A percentile compares a stretch with the other conserved stretches of the same genome.
These are phyloP conservation scores for Dromas ardeola DNA, from an alignment of 2,113 vertebrate genomes.

Conservation along the genomic window DNA sequence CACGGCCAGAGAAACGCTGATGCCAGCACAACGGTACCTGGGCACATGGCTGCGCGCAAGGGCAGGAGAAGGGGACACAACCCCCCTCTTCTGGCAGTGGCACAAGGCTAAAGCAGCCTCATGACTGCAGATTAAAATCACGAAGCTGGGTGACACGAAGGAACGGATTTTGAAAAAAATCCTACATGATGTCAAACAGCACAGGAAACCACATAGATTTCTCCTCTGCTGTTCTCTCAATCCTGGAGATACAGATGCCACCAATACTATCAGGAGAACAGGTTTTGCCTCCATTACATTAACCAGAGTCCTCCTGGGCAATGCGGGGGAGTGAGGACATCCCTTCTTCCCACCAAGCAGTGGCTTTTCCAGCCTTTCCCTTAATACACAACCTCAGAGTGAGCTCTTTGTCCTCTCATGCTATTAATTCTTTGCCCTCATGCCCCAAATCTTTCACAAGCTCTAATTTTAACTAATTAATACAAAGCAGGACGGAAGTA, in stretches of 20 bases:
- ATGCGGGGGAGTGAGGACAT: accelerated
- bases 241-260: not conserved
- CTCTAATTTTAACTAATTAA: not conserved
- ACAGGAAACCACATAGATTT: not conserved
- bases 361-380: not conserved
- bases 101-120: not conserved
- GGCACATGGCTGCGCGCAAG: not conserved
- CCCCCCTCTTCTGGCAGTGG: not conserved
- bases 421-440: not conserved
- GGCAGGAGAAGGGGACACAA: not conserved
- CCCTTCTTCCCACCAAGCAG: not conserved
- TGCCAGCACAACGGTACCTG: not conserved
- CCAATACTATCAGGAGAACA: accelerated
- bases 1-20: not conserved
- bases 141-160: not conserved
- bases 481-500: not conserved
- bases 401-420: not conserved
- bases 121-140: not conserved
- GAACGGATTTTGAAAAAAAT: not conserved
- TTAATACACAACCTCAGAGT: accelerated
- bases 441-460: not conserved
- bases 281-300: not conserved
- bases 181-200: accelerated
- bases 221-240: not conserved
- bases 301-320: not conserved